Percentiles rank a stretch among this genome's conserved stretches.
Evolutionary conservation across 2,888 invertebrate genomes (phyloP).

Genomic region (Polydrusus tereticollis): DNA sequence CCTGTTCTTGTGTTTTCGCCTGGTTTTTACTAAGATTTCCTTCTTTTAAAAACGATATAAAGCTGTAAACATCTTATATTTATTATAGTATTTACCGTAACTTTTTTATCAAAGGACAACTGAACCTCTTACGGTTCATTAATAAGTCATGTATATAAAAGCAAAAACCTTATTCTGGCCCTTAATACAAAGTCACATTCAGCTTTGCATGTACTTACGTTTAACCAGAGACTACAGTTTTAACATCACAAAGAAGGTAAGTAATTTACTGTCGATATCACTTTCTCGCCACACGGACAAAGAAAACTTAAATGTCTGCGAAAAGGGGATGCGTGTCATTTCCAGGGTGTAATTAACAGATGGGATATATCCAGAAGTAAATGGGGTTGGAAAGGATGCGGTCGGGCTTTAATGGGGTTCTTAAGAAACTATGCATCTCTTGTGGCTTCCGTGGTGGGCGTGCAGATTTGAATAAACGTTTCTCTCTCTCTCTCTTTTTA

Average conservation of each 20-base stretch:
- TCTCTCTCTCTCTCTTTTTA: too few relatives aligned
- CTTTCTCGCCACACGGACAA: neutral
- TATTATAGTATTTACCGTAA: too few relatives aligned
- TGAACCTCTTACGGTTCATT: neutral
- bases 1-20: too few relatives aligned
- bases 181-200: too few relatives aligned
- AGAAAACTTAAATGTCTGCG: constrained; percentile 15
- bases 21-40: too few relatives aligned
- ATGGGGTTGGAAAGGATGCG: constrained; percentile 42
- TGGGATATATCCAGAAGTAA: constrained; percentile 31
- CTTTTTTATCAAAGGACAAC: too few relatives aligned
- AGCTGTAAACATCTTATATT: too few relatives aligned
- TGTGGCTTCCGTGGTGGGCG: neutral
- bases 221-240: too few relatives aligned
- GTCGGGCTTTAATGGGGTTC: constrained; percentile 32
- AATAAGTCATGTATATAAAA: neutral
- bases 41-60: too few relatives aligned
- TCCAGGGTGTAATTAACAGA: constrained; percentile 36
- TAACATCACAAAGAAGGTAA: neutral
- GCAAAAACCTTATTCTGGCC: neutral
- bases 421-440: constrained; percentile 33
- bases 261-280: neutral
- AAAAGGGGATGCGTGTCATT: constrained; percentile 19
- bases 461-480: constrained; percentile 32
- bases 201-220: too few relatives aligned